A percentile compares a stretch with the other conserved stretches of the same genome.
These are phyloP conservation scores for Drosophila ustulata DNA, from an alignment of 2,888 invertebrate genomes.

Conservation along the genomic window DNA sequence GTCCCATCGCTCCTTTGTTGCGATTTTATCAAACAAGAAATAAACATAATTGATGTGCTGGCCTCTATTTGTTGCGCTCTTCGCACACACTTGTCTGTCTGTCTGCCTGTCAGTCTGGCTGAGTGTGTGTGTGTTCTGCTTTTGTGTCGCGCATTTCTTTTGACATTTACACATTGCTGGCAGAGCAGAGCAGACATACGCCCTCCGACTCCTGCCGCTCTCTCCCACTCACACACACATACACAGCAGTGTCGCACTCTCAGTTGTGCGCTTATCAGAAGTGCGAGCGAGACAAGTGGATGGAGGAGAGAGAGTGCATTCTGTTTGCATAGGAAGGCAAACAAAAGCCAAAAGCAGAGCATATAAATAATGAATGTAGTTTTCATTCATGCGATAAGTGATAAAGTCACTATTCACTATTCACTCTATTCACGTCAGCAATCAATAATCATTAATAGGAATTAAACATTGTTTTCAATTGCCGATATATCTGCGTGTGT, in stretches of 20 bases:
- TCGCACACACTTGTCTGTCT: constrained; percentile 20
- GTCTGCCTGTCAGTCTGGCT: background rate
- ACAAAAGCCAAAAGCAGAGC: constrained; percentile 15
- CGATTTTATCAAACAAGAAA: constrained; percentile 74
- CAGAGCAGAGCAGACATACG: constrained; percentile 38
- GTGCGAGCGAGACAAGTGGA: constrained; percentile 3
- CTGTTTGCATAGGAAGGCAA: constrained; percentile 12
- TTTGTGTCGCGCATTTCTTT: constrained; percentile 49
- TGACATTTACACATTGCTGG: constrained; percentile 74
- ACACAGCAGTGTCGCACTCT: constrained; percentile 1
- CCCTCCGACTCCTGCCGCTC: constrained; percentile 17
- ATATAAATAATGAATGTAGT: constrained; percentile 31
- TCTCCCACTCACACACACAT: constrained; percentile 4
- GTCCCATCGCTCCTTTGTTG: constrained; percentile 39
- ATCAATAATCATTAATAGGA: constrained; percentile 65
- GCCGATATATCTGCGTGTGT: background rate
- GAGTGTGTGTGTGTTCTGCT: constrained; percentile 24
- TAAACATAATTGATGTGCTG: constrained; percentile 75
- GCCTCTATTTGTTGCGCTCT: constrained; percentile 58
- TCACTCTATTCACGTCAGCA: constrained; percentile 48
- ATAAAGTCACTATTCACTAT: constrained; percentile 32
- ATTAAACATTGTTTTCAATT: constrained; percentile 35
- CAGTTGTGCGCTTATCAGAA: constrained; percentile 28
- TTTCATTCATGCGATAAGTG: constrained; percentile 46
- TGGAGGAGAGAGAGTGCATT: constrained; percentile 23